A percentile compares a stretch with the other conserved stretches of the same genome.
Conservation (phyloP, 2,888 invertebrate genomes). For the Ptilodon capucinus region DNA sequence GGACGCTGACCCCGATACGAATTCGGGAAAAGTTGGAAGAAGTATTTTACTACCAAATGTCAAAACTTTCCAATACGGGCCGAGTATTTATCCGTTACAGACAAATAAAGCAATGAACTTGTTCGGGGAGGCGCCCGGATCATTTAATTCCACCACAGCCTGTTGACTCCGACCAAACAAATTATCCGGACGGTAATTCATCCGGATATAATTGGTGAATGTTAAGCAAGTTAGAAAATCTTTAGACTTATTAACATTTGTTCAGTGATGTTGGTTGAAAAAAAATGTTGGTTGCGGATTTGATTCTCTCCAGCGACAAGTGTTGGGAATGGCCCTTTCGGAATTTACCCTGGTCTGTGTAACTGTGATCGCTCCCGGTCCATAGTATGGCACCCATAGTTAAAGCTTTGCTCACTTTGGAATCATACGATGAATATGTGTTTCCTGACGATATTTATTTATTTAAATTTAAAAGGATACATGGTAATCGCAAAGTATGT, state of each 20-base stretch:
- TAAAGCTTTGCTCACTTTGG: too few relatives aligned
- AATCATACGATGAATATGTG: too few relatives aligned
- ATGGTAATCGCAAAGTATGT: too few relatives aligned
- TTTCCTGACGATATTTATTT: too few relatives aligned
- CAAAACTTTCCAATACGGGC: not conserved
- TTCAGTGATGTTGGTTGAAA: too few relatives aligned
- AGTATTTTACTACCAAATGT: not conserved
- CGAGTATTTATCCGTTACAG: not conserved
- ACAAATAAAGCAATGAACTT: constrained; percentile 2
- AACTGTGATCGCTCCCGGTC: too few relatives aligned
- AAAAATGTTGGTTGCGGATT: too few relatives aligned
- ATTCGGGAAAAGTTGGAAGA: not conserved
- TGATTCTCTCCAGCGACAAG: too few relatives aligned
- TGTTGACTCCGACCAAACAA: constrained; percentile 6
- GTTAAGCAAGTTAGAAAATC: constrained; percentile 1
- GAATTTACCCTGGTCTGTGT: too few relatives aligned
- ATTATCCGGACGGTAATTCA: constrained; percentile 10
- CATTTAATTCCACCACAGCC: constrained; percentile 10
- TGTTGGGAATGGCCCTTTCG: too few relatives aligned
- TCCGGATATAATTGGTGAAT: constrained; percentile 4
- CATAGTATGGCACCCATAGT: too few relatives aligned
- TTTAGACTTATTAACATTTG: constrained; percentile 1
- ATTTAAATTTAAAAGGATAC: too few relatives aligned
- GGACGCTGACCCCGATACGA: not conserved
- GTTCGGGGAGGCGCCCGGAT: constrained; percentile 7